Conservation (phyloP, 2,888 invertebrate genomes). For the Drosophila suboccidentalis region DNA sequence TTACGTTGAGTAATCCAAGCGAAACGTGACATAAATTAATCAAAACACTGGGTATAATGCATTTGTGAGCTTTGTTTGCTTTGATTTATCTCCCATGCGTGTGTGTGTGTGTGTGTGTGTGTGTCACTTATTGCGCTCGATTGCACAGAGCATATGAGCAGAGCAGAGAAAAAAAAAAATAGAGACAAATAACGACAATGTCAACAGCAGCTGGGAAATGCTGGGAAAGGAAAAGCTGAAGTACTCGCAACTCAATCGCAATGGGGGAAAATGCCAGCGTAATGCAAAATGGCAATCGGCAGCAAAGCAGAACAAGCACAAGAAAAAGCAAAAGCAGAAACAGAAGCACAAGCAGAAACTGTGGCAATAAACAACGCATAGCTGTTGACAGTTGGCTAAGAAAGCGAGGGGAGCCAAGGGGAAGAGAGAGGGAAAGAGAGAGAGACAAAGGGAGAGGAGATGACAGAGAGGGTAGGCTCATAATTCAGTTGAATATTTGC, state of each 20-base stretch:
- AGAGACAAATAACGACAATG: constrained; percentile 43
- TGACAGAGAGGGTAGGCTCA: constrained; percentile 11
- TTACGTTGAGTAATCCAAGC: not conserved
- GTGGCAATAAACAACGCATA: constrained; percentile 40
- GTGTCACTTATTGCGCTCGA: constrained; percentile 46
- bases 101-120: constrained; percentile 16
- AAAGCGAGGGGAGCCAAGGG: not conserved
- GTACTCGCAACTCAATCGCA: constrained; percentile 35
- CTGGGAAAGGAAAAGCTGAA: constrained; percentile 15
- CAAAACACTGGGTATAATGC: constrained; percentile 15
- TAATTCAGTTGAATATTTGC: constrained; percentile 43
- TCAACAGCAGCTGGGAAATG: constrained; percentile 40
- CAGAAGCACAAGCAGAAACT: constrained; percentile 19
- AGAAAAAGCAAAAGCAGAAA: constrained; percentile 1
- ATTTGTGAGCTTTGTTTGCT: constrained; percentile 3
- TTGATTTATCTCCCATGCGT: constrained; percentile 13
- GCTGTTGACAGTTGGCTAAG: constrained; percentile 34
- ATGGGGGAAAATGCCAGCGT: constrained; percentile 25
- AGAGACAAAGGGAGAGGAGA: not conserved
- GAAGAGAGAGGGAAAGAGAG: not conserved
- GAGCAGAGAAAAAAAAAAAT: constrained; percentile 6
- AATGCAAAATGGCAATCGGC: constrained; percentile 40
- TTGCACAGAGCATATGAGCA: constrained; percentile 37
- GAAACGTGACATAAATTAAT: not conserved
- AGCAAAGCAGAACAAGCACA: constrained; percentile 12